Evolutionary conservation across 2,797 vertebrate genomes (phyloP).

Genomic region (Mastacembelus armatus): DNA sequence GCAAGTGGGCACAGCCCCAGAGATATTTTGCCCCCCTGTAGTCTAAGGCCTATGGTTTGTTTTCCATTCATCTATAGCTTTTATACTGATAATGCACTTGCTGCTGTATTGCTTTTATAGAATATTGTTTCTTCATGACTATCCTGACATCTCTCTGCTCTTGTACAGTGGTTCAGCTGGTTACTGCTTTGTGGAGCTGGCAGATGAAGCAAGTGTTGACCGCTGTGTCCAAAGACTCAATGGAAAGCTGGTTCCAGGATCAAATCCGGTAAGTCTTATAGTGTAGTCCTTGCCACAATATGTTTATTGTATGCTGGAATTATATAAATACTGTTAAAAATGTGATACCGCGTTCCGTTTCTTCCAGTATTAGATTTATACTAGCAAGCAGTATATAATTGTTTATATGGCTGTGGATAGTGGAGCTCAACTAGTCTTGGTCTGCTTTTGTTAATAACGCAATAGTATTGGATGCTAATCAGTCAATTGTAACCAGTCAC

Average conservation of each 20-base stretch:
- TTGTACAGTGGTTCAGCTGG: slow-evolving; percentile 84
- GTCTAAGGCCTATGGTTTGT: no score
- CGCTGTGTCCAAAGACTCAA: slow-evolving; percentile 87
- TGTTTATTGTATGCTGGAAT: slow-evolving; percentile 25
- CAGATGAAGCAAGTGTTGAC: slow-evolving; percentile 86
- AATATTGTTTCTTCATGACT: background rate
- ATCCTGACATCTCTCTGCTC: background rate
- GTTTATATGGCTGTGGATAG: slow-evolving; percentile 63
- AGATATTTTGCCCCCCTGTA: no score
- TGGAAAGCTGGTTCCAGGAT: slow-evolving; percentile 87
- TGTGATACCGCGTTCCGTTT: slow-evolving; percentile 65
- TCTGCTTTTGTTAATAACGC: slow-evolving; percentile 30
- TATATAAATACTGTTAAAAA: slow-evolving; percentile 33
- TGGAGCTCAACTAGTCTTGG: slow-evolving; percentile 66
- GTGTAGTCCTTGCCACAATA: slow-evolving; percentile 26
- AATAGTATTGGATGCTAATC: background rate
- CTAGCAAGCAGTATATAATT: slow-evolving; percentile 40
- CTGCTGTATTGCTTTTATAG: background rate
- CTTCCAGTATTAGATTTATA: slow-evolving; percentile 52
- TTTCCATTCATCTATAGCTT: no score
- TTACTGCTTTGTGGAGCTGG: slow-evolving; percentile 88
- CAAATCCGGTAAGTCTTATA: slow-evolving; percentile 83
- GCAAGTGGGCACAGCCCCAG: no score
- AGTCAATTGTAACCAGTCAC: background rate
- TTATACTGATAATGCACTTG: background rate